Evolutionary conservation across 2,888 invertebrate genomes (phyloP), one percentile per base, ranked within the genome.

Genomic region (Orgyia antiqua): DNA sequence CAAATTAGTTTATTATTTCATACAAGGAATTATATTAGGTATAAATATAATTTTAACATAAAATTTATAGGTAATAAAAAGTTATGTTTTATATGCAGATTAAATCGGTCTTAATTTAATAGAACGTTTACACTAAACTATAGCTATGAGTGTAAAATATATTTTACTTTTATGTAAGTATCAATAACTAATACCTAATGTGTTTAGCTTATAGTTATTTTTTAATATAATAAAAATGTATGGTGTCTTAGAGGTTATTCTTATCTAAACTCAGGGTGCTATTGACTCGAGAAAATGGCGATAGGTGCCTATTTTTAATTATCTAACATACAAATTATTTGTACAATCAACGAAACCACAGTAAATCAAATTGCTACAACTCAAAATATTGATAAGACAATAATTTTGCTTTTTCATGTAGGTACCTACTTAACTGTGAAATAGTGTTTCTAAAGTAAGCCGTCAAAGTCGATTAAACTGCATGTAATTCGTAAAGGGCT

Each of bases 261-360:
- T 44, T 44, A 49, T 57, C 53, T 51, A 55, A 51, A 54, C 45
- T 46, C 70, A 71, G 78, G 78, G 79, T 80, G 79, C 77, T 80
- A 76, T 71, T 68, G 57, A 42, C 38, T 45, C 35, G 36, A 34
- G 27, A 39, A 33, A 27, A 12, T 24, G 27, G 31, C 36, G 39
- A 33, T 27, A 31, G 34, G 31, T 24, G 33, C 24, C 28, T 10
- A 26, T 17, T 26, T 13, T 20, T 30, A 18, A 30, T 29, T 23
- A 21, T 12, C 24, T n/a, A 19, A 18, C 21, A 5, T n/a, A n/a
- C n/a, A n/a, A n/a, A n/a, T n/a, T n/a, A n/a, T n/a, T n/a, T n/a
- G n/a, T n/a, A 23, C 4, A 4, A 23, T 9, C 23, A 11, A 23
- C 12, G 23, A 23, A 10, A 23, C 4, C 11, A 5, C 12, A 7